Evolutionary conservation across 1,140 invertebrate genomes (phyloP), one percentile per base, ranked within the genome.

Genomic region (Holcopasites calliopsidis): DNA sequence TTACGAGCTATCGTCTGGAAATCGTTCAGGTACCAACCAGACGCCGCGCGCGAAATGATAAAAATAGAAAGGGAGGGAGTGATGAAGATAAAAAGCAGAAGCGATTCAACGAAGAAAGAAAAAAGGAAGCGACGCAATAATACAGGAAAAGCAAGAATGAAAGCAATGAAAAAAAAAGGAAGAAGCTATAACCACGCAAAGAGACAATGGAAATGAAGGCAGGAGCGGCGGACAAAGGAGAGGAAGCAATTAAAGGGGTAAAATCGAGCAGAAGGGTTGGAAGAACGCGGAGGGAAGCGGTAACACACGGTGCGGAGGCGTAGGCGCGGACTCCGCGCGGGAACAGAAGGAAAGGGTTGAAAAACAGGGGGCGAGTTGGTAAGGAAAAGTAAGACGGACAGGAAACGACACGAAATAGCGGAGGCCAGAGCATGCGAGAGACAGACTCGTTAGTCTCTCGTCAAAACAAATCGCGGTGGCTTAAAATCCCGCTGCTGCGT

Each of bases 401-500:
- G 52, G 57, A 61, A 75, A 81, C 77, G 58, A 64, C 72, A 73
- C 38, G 71, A 77, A 64, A 75, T 80, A 68, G 35, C 77, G 50
- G 68, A 13, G 26, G 44, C 70, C 35, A 38, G 35, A 70, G 61
- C 73, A 60, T 80, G 78, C 78, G 58, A 64, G 79, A 80, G 79
- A 81, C 79, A 76, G 78, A 80, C 79, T 81, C 79, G 79, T 81
- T 81, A 81, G 79, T 80, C 78, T 76, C 78, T 82, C 80, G 78
- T 82, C 80, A 80, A 82, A 82, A 80, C 79, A 80, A 81, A 82
- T 82, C 80, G 80, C 64, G 49, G 38, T n/a, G 57, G 77, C 35
- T 80, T 80, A 80, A 80, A 80, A 70, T 80, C 64, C 49, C 50
- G 26, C 60, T n/a, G n/a, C n/a, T n/a, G n/a, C n/a, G n/a, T n/a